These are phyloP conservation scores for Brachyptera risi DNA, from an alignment of 2,888 invertebrate genomes.

Conservation along the genomic window DNA sequence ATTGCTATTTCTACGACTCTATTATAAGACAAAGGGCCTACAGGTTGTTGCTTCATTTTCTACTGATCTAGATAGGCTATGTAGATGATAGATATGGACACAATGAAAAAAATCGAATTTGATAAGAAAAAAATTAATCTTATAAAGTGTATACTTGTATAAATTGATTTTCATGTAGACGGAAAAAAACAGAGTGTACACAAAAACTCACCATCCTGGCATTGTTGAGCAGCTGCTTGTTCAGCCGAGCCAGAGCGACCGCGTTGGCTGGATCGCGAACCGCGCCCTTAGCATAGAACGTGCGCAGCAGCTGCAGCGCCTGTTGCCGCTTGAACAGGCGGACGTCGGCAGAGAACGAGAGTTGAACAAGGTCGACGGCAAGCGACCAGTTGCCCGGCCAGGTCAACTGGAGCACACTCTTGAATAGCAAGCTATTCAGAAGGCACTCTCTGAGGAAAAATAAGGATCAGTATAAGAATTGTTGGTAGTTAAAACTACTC, in stretches of 20 bases:
- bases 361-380: conserved; percentile 54
- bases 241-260: conserved; percentile 47
- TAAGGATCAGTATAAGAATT: not conserved
- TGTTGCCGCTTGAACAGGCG: conserved; percentile 64
- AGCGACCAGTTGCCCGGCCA: conserved; percentile 63
- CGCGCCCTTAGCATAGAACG: conserved; percentile 60
- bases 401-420: conserved; percentile 57
- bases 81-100: no score
- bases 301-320: conserved; percentile 60
- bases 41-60: no score
- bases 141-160: no score
- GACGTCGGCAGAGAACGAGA: conserved; percentile 56
- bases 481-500: no score
- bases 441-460: conserved; percentile 55
- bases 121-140: no score
- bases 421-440: conserved; percentile 62
- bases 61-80: no score
- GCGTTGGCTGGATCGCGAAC: conserved; percentile 42
- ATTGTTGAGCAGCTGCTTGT: conserved; percentile 48
- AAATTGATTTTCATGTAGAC: not conserved
- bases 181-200: conserved; percentile 32
- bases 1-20: no score
- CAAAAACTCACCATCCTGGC: conserved; percentile 42
- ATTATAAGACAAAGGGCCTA: no score
- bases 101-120: no score